phyloP scores from a whole-genome alignment of 2,888 invertebrate genomes.

The Troides aeacus region DNA sequence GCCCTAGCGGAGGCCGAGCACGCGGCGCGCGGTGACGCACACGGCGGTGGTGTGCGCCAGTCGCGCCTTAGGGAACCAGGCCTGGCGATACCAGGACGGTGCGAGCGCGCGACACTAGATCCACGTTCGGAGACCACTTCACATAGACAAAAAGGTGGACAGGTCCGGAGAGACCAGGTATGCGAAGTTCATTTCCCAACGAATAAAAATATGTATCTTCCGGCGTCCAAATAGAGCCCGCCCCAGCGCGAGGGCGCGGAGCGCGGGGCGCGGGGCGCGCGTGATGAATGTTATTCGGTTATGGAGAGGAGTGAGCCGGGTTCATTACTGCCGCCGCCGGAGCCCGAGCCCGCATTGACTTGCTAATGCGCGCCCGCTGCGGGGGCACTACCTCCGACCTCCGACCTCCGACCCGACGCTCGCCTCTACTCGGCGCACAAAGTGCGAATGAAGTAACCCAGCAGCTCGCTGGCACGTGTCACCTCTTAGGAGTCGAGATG shows the following conservation, averaged over 20 bases:
- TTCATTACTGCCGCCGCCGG: background rate
- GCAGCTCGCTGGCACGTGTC: too few species aligned
- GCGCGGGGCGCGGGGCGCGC: background rate
- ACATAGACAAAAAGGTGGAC: too few species aligned
- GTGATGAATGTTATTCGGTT: background rate
- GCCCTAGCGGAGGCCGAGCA: background rate
- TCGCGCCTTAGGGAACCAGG: too few species aligned
- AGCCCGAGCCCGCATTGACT: conserved; percentile 31
- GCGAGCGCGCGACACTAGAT: background rate
- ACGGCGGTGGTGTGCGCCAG: too few species aligned
- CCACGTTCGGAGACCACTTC: too few species aligned
- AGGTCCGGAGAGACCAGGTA: too few species aligned
- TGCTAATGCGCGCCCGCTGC: conserved; percentile 33
- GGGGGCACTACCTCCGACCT: background rate
- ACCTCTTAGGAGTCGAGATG: too few species aligned
- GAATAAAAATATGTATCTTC: too few species aligned
- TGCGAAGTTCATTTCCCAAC: too few species aligned
- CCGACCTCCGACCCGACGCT: too few species aligned
- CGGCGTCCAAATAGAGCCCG: background rate
- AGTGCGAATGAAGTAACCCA: too few species aligned
- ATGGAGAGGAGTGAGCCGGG: conserved; percentile 7
- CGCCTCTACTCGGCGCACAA: too few species aligned
- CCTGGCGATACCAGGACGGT: background rate
- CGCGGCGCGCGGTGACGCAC: background rate
- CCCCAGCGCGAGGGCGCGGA: background rate